Conservation (phyloP, 1,140 invertebrate genomes). For the Rhyzopertha dominica region DNA sequence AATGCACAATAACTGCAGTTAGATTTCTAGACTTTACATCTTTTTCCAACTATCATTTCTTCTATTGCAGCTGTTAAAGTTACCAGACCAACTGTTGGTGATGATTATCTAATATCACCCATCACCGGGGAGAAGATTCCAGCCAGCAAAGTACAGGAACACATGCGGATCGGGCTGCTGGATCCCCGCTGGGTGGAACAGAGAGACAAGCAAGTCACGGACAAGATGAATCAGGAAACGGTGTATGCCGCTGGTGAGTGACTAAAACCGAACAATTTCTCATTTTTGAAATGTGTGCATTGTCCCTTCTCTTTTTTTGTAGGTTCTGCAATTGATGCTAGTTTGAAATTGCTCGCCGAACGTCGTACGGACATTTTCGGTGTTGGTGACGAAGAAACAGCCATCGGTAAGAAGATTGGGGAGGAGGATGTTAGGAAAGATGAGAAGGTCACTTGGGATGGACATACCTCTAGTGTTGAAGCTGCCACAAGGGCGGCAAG, state of each 20-base stretch:
- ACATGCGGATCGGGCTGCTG: constrained; percentile 94
- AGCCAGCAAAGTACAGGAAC: constrained; percentile 94
- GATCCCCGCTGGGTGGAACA: constrained; percentile 99
- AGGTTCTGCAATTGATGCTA: constrained; percentile 89
- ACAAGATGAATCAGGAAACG: constrained; percentile 79
- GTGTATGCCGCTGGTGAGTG: constrained; percentile 76
- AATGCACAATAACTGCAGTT: too few relatives aligned
- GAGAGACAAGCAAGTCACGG: constrained; percentile 78
- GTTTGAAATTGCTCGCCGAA: constrained; percentile 93
- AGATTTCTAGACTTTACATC: too few relatives aligned
- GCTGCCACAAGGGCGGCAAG: constrained; percentile 85
- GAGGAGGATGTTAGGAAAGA: constrained; percentile 87
- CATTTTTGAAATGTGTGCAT: neutral
- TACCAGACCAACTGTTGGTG: constrained; percentile 55
- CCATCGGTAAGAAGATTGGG: constrained; percentile 98
- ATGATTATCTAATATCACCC: constrained; percentile 95
- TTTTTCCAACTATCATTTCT: too few relatives aligned
- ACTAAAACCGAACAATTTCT: neutral
- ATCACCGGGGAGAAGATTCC: constrained; percentile 97
- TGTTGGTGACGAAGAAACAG: constrained; percentile 95
- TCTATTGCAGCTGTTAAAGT: constrained; percentile 53
- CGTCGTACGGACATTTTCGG: constrained; percentile 99
- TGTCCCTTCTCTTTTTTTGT: constrained; percentile 1
- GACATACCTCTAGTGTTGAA: constrained; percentile 93
- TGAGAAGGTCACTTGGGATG: constrained; percentile 96